Evolutionary conservation across 2,888 invertebrate genomes (phyloP).

Genomic region (Scaeva pyrastri): DNA sequence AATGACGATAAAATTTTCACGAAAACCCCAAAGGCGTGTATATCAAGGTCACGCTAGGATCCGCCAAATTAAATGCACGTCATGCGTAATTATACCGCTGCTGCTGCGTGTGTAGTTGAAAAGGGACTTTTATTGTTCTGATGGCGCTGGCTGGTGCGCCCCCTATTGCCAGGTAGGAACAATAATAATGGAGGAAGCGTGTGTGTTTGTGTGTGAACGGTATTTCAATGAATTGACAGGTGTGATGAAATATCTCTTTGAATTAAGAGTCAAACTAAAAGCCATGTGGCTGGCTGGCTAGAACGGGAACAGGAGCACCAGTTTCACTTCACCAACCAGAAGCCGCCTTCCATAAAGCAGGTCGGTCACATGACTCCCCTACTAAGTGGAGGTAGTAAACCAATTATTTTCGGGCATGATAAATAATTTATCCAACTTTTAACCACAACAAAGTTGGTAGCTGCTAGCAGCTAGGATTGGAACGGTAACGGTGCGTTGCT

Average conservation of each 20-base stretch:
- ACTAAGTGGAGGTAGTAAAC: constrained; percentile 3
- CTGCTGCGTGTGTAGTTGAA: not conserved
- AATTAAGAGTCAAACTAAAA: too few relatives aligned
- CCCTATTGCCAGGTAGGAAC: not conserved
- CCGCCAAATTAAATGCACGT: not conserved
- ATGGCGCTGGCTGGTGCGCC: too few relatives aligned
- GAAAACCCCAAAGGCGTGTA: not conserved
- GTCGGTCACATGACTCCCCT: not conserved
- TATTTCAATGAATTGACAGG: constrained; percentile 1
- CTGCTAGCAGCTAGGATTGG: too few relatives aligned
- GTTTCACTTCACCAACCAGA: not conserved
- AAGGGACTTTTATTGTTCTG: constrained; percentile 31
- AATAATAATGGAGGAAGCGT: too few relatives aligned
- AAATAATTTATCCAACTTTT: constrained; percentile 42
- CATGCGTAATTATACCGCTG: constrained; percentile 43
- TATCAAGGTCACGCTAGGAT: constrained; percentile 15
- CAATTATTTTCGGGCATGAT: constrained; percentile 62
- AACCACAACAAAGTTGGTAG: not conserved
- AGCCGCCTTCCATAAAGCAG: not conserved
- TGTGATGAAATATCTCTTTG: not conserved
- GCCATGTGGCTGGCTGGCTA: too few relatives aligned
- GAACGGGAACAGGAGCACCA: not conserved
- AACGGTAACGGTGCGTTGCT: too few relatives aligned
- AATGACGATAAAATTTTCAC: constrained; percentile 34
- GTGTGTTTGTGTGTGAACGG: too few relatives aligned